Percentiles rank a stretch among this genome's conserved stretches.
phyloP scores from a whole-genome alignment of 2,797 vertebrate species.

The Etheostoma nigrum region DNA sequence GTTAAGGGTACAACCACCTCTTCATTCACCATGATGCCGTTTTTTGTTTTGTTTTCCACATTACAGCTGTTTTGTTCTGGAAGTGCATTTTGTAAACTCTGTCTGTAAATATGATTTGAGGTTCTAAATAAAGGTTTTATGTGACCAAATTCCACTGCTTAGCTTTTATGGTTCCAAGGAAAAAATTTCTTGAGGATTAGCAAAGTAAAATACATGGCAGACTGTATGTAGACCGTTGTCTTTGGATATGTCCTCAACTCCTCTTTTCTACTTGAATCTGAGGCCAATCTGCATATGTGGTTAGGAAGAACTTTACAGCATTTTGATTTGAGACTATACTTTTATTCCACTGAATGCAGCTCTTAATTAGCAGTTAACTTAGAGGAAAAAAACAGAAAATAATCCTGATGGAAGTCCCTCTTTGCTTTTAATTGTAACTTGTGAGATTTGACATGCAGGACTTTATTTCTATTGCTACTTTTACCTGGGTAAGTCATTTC shows the following conservation, averaged over 20 bases:
- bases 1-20: neutral
- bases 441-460: neutral
- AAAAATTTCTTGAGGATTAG: neutral
- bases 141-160: slow-evolving; percentile 51
- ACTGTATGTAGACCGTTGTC: neutral
- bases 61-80: slow-evolving; percentile 50
- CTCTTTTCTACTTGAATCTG: neutral
- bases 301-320: neutral
- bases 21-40: neutral
- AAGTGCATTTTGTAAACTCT: slow-evolving; percentile 64
- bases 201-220: neutral
- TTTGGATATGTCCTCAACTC: neutral
- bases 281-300: neutral
- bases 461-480: neutral
- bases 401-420: neutral
- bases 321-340: neutral
- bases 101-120: slow-evolving; percentile 79
- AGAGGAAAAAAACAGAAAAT: neutral
- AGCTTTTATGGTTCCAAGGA: neutral
- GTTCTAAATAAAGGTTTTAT: slow-evolving; percentile 84
- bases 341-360: neutral
- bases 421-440: neutral
- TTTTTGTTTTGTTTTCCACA: neutral
- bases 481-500: neutral
- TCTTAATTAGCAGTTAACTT: neutral